Base-by-base conservation (phyloP, 2,797 vertebrate genomes). In the Acridotheres tristis region DNA sequence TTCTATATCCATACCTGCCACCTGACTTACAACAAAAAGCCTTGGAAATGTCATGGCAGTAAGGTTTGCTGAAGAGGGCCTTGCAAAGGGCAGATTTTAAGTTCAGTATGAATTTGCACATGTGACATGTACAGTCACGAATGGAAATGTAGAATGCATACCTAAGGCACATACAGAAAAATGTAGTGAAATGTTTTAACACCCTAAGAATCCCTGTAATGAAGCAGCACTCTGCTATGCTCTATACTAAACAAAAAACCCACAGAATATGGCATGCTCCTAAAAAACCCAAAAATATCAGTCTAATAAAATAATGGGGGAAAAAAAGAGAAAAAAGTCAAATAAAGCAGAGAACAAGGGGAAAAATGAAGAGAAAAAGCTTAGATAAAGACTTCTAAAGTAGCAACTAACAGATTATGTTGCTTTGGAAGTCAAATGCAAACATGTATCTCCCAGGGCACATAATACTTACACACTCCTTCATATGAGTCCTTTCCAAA, bases 401-500 rank as follows among this genome's bases (percentile, higher is more conserved):
- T 16, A 80, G 22, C 54, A 61, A 22, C 30, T 61, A 67, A 85
- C 5, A 67, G 42, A 83, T 57, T 2, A 47, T 0, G 10, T 20
- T 38, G 9, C 22, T 71, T 61, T 47, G 22, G 21, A 91, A 91
- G 30, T 15, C 38, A 91, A 80, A 55, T 20, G 29, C 48, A 78
- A 84, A 55, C n/a, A 27, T 5, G 0, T 26, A 74, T 72, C 25
- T 85, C 58, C 34, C 1, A 65, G 27, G 26, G 16, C 9, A 34
- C 9, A 6, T 16, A 42, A 72, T 68, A 98, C 99, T 99, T 97
- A 99, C 99, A 98, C 98, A 99, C 88, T 99, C 99, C 96, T 99
- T 99, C 98, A 99, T 99, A 97, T 99, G 99, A n/a, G 99, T 99
- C 93, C 98, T 98, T 82, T 99, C 98, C 91, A 99, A 96, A 79